These are phyloP conservation scores for Menidia beryllina DNA, from an alignment of 2,113 vertebrate genomes.

Conservation along the genomic window DNA sequence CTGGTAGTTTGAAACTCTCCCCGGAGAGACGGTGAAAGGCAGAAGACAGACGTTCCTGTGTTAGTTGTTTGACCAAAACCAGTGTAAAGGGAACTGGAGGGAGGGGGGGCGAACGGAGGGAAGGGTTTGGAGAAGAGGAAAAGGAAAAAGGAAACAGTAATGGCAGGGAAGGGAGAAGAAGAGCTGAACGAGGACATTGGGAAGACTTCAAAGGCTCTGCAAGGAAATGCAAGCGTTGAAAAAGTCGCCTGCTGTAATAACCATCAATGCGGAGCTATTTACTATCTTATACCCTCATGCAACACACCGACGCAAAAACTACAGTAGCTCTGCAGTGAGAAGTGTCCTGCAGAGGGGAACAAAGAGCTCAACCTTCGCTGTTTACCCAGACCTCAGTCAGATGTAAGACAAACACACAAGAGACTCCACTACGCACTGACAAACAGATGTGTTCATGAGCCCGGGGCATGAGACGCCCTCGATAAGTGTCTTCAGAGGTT, in stretches of 20 bases:
- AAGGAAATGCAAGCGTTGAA: conserved; percentile 44
- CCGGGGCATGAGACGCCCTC: conserved; percentile 62
- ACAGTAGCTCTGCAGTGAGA: conserved; percentile 48
- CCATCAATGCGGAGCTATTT: conserved; percentile 9
- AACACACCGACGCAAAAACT: conserved; percentile 38
- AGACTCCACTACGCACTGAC: conserved; percentile 60
- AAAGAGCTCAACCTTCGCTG: conserved; percentile 59
- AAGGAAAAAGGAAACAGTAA: background rate
- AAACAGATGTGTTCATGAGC: conserved; percentile 70
- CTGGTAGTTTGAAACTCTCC: conserved; percentile 56
- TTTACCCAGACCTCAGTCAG: conserved; percentile 60
- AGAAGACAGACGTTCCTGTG: conserved; percentile 52
- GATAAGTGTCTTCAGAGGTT: conserved; percentile 68
- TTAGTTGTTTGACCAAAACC: conserved; percentile 58
- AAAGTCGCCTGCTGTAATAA: conserved; percentile 53
- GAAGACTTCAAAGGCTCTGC: conserved; percentile 58
- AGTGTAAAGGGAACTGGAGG: background rate
- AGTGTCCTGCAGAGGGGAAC: conserved; percentile 55
- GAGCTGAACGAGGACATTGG: conserved; percentile 48
- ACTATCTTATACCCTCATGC: conserved; percentile 15
- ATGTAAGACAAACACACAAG: conserved; percentile 31
- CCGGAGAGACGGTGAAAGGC: conserved; percentile 46
- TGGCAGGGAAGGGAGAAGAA: conserved; percentile 6
- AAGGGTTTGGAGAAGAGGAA: conserved; percentile 29
- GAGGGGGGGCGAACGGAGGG: conserved; percentile 3